Percentiles rank a stretch among this genome's conserved stretches.
Evolutionary conservation across 2,797 vertebrate species (phyloP).

Genomic region (Rhincodon typus): DNA sequence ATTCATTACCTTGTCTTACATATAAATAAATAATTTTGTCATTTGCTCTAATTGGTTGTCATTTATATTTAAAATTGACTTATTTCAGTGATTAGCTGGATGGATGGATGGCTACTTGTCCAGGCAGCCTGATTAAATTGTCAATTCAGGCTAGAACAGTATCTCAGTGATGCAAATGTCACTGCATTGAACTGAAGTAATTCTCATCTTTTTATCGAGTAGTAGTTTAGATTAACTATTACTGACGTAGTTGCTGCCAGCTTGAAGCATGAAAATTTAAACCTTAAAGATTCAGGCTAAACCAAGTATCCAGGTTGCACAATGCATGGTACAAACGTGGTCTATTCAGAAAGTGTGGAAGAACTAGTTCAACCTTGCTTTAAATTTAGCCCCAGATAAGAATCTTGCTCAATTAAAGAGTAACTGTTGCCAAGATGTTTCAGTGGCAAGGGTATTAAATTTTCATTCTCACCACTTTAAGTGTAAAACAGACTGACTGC

Average conservation of each 20-base stretch:
- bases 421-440: not conserved
- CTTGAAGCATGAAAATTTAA: not conserved
- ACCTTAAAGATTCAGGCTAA: not conserved
- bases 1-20: too few relatives aligned
- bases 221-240: too few relatives aligned
- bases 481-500: not conserved
- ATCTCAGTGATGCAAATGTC: too few relatives aligned
- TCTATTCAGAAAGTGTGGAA: not conserved
- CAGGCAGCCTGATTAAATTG: too few relatives aligned
- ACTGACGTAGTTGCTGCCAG: not conserved
- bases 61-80: too few relatives aligned
- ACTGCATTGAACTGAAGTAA: too few relatives aligned
- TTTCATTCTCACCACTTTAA: not conserved
- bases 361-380: not conserved
- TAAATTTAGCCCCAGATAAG: not conserved
- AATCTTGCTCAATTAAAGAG: not conserved
- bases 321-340: not conserved
- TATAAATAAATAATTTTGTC: too few relatives aligned
- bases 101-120: too few relatives aligned
- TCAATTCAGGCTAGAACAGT: too few relatives aligned
- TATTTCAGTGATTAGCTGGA: too few relatives aligned
- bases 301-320: not conserved
- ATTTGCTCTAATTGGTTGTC: too few relatives aligned
- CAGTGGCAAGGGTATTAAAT: not conserved
- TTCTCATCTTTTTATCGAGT: too few relatives aligned